Evolutionary conservation across 2,113 vertebrate species (phyloP), one percentile per base, ranked within the genome.

Genomic region (Semicossyphus pulcher): DNA sequence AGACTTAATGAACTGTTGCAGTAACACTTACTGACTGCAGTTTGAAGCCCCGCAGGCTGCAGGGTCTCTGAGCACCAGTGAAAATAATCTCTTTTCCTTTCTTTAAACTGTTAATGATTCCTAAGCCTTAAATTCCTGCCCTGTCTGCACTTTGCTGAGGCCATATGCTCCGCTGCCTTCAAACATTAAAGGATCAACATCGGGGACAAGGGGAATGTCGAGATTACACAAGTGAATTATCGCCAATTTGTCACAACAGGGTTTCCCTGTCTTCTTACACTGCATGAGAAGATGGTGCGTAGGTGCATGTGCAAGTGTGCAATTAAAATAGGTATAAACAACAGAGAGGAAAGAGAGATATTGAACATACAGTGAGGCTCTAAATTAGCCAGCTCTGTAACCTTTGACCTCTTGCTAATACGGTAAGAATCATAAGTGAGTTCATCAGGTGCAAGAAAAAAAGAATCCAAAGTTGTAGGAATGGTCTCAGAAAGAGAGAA

Each of bases 1-100:
- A 48, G 20, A 48, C 69, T 85, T 85, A 70, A 84, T 70, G 67
- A 81, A 60, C 29, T 71, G 51, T 16, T n/a, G 62, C 70, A 51
- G 25, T 16, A 49, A 72, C 65, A 74, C 59, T 61, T 25, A 21
- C 48, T 52, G 29, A 61, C 52, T 65, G 59, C 39, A 62, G 37
- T 39, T 63, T 58, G 54, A 66, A 32, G 52, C 29, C 63, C 44
- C 37, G 23, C 54, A 26, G 44, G 41, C 74, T 44, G 10, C 44
- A 5, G 71, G 42, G 42, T 23, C 37, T 51, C 25, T 45, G 29
- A n/a, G 26, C 58, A 48, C 28, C 58, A 52, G 66, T 71, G 41
- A 76, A 83, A 86, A 87, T 86, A 86, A 88, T 89, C 88, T 88
- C 60, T 76, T 79, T 85, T 90, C 42, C 76, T 76, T 86, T 67